phyloP scores from a whole-genome alignment of 2,113 vertebrate species.

The Tor tambroides region DNA sequence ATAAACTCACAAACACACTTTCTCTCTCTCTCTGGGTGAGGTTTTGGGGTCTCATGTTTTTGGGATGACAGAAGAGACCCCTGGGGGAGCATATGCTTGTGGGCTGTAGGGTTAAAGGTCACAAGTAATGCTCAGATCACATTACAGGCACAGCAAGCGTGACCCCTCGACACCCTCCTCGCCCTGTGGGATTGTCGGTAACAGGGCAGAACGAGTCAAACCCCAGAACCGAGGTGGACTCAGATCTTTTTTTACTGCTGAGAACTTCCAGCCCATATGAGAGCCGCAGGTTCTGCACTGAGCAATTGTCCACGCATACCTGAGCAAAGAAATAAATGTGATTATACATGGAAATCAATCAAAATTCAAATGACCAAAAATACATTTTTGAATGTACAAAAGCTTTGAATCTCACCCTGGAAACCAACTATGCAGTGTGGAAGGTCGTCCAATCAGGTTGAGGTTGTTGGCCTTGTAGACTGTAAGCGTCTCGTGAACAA shows the following conservation, averaged over 20 bases:
- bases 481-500: constrained; percentile 94
- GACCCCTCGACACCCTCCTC: constrained; percentile 78
- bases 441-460: constrained; percentile 88
- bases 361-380: not conserved
- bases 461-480: constrained; percentile 94
- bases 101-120: not conserved
- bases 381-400: not conserved
- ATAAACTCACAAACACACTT: constrained; percentile 8
- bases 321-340: constrained; percentile 58
- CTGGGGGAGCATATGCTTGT: not conserved
- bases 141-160: constrained; percentile 88
- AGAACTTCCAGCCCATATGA: constrained; percentile 98
- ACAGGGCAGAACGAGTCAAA: constrained; percentile 90
- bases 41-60: constrained; percentile 38
- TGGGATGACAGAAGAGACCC: constrained; percentile 24
- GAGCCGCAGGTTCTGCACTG: constrained; percentile 89
- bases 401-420: constrained; percentile 84
- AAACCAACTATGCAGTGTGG: constrained; percentile 98
- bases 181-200: constrained; percentile 87
- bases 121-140: constrained; percentile 68
- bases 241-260: constrained; percentile 91
- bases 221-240: constrained; percentile 93
- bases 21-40: constrained; percentile 1
- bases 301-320: constrained; percentile 96
- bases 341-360: not conserved